Evolutionary conservation across 2,797 vertebrate species (phyloP).

Genomic region (Enteromius trimaculatus): DNA sequence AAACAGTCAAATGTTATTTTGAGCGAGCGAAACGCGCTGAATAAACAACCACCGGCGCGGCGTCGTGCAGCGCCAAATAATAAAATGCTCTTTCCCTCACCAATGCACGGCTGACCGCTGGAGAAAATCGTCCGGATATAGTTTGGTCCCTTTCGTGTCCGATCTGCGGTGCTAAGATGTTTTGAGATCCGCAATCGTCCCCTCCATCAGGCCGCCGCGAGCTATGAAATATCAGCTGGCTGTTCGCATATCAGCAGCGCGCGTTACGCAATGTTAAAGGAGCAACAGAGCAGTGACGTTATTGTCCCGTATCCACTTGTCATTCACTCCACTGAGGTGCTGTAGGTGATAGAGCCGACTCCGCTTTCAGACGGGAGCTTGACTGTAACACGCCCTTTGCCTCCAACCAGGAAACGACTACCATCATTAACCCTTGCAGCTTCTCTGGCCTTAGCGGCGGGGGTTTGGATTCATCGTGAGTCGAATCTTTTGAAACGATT

Average conservation of each 20-base stretch:
- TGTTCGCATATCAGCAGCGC: not conserved
- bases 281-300: not conserved
- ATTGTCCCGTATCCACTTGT: not conserved
- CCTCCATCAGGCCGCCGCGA: constrained; percentile 30
- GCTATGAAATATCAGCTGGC: constrained; percentile 9
- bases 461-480: not conserved
- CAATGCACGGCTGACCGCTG: not conserved
- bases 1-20: not conserved
- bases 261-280: constrained; percentile 34
- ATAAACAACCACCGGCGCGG: not conserved
- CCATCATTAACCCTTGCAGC: constrained; percentile 27
- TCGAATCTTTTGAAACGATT: not conserved
- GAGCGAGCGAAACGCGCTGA: not conserved
- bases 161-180: constrained; percentile 27
- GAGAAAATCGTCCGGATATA: not conserved
- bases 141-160: constrained; percentile 11
- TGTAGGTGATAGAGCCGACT: not conserved
- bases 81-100: not conserved
- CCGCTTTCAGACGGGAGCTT: not conserved
- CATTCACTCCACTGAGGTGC: constrained; percentile 11
- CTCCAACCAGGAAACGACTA: constrained; percentile 31
- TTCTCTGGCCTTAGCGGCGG: not conserved
- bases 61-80: not conserved
- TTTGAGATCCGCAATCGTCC: constrained; percentile 18
- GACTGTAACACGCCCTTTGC: constrained; percentile 31